Evolutionary conservation across 1,140 invertebrate species (phyloP), one percentile per base, ranked within the genome.

Genomic region (Branchinecta lindahli): DNA sequence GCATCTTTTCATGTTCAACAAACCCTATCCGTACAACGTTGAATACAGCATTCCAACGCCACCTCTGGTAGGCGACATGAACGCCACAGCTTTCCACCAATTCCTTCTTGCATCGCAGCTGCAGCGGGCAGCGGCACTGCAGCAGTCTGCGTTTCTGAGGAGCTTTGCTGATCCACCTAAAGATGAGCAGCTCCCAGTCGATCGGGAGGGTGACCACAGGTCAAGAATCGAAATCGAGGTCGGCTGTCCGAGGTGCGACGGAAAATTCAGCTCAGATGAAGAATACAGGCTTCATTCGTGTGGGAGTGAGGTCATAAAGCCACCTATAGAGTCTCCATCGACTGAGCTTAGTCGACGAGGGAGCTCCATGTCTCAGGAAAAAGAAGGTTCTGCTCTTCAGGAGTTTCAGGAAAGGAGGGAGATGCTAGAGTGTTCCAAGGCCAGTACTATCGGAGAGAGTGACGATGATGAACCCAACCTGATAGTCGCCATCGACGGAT

Each of bases 51-150:
- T 61, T 61, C 52, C 52, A 61, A 20, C 52, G 12, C 52, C 52
- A 15, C 12, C 52, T 15, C 52, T 61, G 12, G 52, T 12, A 61
- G 52, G 12, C 12, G 52, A 61, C 18, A 12, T 20, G 12, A 61
- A 61, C 18, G 52, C 52, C 18, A 20, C 52, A 6, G 52, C 52
- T 65, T 46, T 71, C 44, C 68, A 71, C 67, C 74, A 72, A 61
- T 72, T 70, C 66, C 67, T 69, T 45, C 61, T 75, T 45, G 69
- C 74, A 10, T 70, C 69, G n/a, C 74, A 75, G 52, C 71, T 74
- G 20, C 72, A 46, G 47, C 12, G 52, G 18, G 52, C 52, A 61
- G 33, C 33, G 33, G 52, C 52, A 15, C 52, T 61, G 12, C 52
- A 61, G 18, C 52, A 61, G 18, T 61, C 52, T 61, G 52, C 52